Evolutionary conservation across 35 echinoderm and acorn worm genomes (phyloP).

Genomic region (Ophioderma brevispina): DNA sequence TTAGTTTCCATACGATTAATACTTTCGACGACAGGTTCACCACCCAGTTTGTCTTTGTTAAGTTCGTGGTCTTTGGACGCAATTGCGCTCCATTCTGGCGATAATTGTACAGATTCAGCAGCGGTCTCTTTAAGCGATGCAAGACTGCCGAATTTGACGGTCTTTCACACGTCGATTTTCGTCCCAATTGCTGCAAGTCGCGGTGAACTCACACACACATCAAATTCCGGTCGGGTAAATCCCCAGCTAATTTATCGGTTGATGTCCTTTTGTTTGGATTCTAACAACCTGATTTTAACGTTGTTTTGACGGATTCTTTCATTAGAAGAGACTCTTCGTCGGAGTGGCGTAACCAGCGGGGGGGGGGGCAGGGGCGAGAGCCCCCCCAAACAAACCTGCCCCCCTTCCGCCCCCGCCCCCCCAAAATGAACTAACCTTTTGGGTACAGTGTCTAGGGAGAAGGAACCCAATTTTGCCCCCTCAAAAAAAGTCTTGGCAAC

Average conservation of each 20-base stretch:
- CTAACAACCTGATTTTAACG: neutral
- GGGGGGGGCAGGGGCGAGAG: too few relatives aligned
- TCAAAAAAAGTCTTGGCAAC: too few relatives aligned
- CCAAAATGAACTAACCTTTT: too few relatives aligned
- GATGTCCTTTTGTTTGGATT: slow-evolving; percentile 2
- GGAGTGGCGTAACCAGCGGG: too few relatives aligned
- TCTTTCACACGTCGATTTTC: neutral
- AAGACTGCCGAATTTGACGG: neutral
- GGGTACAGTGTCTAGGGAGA: too few relatives aligned
- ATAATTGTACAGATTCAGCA: neutral
- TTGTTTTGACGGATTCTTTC: slow-evolving; percentile 6
- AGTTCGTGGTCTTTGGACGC: neutral
- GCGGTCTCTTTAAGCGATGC: neutral
- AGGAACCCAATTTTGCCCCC: too few relatives aligned
- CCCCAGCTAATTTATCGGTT: neutral
- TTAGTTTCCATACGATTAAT: neutral
- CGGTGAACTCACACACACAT: neutral
- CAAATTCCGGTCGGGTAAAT: neutral
- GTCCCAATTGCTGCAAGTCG: neutral
- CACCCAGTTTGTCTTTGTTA: neutral
- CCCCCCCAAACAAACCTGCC: too few relatives aligned
- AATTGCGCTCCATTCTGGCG: neutral
- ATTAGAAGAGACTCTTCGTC: neutral
- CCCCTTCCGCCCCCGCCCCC: too few relatives aligned
- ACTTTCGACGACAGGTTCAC: neutral